Percentiles rank a stretch among this genome's conserved stretches.
Evolutionary conservation across 1,140 invertebrate genomes (phyloP).

Genomic region (Drosophila nikananu): DNA sequence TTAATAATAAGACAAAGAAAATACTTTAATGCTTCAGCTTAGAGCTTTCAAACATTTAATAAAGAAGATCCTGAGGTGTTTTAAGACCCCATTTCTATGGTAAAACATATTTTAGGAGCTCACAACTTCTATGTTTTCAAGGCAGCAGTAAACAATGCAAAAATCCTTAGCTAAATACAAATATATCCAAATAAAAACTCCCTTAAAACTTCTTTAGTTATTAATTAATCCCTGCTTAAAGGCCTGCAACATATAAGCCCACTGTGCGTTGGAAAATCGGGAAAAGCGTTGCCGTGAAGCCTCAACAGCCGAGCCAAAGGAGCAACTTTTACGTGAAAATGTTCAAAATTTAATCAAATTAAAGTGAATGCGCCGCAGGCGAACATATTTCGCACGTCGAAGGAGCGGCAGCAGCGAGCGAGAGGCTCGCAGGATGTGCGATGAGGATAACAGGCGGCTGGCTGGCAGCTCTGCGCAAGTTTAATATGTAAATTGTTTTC

Average conservation of each 20-base stretch:
- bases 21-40: neutral
- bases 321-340: slow-evolving; percentile 83
- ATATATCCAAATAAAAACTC: too few species aligned
- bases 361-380: slow-evolving; percentile 83
- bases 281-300: slow-evolving; percentile 35
- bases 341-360: slow-evolving; percentile 85
- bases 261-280: slow-evolving; percentile 28
- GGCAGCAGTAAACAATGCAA: too few species aligned
- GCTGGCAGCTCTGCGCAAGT: slow-evolving; percentile 69
- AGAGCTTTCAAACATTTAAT: neutral
- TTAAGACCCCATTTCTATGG: neutral
- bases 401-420: slow-evolving; percentile 4
- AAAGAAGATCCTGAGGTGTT: neutral
- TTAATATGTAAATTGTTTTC: slow-evolving; percentile 84
- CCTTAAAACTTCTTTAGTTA: too few species aligned
- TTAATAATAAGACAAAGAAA: neutral
- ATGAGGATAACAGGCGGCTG: slow-evolving; percentile 53
- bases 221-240: neutral
- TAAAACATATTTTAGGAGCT: neutral
- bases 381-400: slow-evolving; percentile 79
- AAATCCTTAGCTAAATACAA: too few species aligned
- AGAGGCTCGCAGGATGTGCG: slow-evolving; percentile 28
- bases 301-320: slow-evolving; percentile 52
- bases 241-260: neutral
- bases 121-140: neutral